phyloP scores from a whole-genome alignment of 1,140 invertebrate species.

The Andricus grossulariae region DNA sequence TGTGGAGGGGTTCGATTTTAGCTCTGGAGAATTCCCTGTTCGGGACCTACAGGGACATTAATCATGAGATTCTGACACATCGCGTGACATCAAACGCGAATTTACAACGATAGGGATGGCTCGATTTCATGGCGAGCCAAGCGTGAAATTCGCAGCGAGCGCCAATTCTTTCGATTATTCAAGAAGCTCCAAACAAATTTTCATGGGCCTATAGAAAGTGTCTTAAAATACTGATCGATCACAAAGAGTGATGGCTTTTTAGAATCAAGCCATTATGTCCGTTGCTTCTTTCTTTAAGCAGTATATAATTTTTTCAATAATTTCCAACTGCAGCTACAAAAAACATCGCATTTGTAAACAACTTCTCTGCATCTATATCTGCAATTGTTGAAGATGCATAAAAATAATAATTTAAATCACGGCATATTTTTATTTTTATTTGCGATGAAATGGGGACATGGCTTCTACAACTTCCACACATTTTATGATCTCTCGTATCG shows the following conservation, averaged over 20 bases:
- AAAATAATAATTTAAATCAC: background rate
- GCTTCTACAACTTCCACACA: background rate
- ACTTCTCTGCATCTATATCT: too few relatives aligned
- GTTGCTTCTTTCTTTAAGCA: background rate
- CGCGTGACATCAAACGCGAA: conserved; percentile 67
- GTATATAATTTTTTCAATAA: too few relatives aligned
- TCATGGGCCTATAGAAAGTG: too few relatives aligned
- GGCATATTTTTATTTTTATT: background rate
- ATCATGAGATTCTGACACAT: conserved; percentile 67
- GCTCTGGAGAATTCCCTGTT: conserved; percentile 49
- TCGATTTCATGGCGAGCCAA: conserved; percentile 56
- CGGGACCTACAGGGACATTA: conserved; percentile 60
- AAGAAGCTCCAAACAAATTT: background rate
- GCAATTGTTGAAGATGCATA: too few relatives aligned
- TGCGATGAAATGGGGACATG: background rate
- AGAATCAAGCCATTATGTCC: background rate
- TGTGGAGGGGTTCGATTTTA: conserved; percentile 45
- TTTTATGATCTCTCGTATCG: conserved; percentile 25
- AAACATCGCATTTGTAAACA: too few relatives aligned
- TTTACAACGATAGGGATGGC: conserved; percentile 57
- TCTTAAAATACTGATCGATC: background rate
- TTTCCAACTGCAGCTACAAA: too few relatives aligned
- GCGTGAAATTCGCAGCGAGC: conserved; percentile 45
- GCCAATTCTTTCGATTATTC: conserved; percentile 29
- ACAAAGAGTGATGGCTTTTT: background rate